A percentile compares a stretch with the other conserved stretches of the same genome.
These are phyloP conservation scores for Poeciliopsis prolifica DNA, from an alignment of 2,113 vertebrate genomes.

Conservation along the genomic window DNA sequence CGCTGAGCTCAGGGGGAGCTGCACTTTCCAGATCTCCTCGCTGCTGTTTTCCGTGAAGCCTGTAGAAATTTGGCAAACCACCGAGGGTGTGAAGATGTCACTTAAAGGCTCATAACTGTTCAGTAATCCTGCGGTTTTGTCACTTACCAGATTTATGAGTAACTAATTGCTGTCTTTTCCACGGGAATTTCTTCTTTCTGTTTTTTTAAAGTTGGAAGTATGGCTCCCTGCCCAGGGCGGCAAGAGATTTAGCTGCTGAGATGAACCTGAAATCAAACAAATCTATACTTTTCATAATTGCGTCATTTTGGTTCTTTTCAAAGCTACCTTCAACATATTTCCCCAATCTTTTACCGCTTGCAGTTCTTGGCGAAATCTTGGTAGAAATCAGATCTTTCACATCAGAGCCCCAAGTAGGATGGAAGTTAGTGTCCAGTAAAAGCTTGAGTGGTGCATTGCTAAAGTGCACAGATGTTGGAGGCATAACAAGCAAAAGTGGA, in stretches of 20 bases:
- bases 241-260: neutral
- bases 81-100: conserved; percentile 3
- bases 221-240: neutral
- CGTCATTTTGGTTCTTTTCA: neutral
- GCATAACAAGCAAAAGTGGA: neutral
- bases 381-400: neutral
- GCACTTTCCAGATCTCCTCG: neutral
- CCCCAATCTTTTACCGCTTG: neutral
- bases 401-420: no score
- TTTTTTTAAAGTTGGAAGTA: neutral
- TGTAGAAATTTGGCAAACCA: neutral
- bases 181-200: neutral
- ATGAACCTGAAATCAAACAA: neutral
- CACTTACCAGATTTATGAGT: conserved; percentile 5
- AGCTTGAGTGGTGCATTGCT: neutral
- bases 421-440: neutral
- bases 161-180: neutral
- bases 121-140: neutral
- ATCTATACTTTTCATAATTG: neutral
- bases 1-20: neutral
- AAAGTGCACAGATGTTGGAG: neutral
- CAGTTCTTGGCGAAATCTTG: no score
- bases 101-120: conserved; percentile 6
- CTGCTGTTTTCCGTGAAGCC: conserved; percentile 6
- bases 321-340: neutral